Percentiles rank a stretch among this genome's conserved stretches.
phyloP scores from a whole-genome alignment of 2,113 vertebrate species.

The Variabilichromis moorii region DNA sequence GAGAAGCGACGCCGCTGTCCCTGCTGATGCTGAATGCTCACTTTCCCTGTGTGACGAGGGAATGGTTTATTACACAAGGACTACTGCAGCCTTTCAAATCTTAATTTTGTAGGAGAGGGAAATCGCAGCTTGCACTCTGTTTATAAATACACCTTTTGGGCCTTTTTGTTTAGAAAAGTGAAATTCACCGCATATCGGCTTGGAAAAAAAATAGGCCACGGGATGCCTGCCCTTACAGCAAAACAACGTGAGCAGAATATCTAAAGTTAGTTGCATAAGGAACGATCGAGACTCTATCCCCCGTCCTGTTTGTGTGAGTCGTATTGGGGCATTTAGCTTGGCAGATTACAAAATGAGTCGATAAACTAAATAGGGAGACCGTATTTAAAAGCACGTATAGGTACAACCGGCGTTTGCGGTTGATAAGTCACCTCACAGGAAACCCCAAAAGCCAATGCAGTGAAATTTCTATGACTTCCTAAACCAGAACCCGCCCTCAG shows the following conservation, averaged over 20 bases:
- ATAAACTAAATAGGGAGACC: neutral
- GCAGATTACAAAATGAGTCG: neutral
- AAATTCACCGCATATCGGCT: neutral
- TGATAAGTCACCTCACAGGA: conserved; percentile 62
- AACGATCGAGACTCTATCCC: neutral
- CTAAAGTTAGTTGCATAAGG: conserved; percentile 4
- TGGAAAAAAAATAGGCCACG: neutral
- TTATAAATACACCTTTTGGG: neutral
- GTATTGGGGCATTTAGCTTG: neutral
- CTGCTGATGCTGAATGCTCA: conserved; percentile 60
- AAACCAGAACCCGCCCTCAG: conserved; percentile 65
- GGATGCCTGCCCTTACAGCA: neutral
- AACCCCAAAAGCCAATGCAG: conserved; percentile 65
- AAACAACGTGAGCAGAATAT: conserved; percentile 10
- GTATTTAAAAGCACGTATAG: neutral
- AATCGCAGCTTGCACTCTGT: neutral
- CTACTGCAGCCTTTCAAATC: neutral
- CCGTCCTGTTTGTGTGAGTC: neutral
- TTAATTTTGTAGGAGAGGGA: neutral
- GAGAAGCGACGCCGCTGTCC: conserved; percentile 60
- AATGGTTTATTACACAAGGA: neutral
- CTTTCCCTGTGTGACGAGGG: conserved; percentile 20
- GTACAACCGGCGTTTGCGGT: conserved; percentile 18
- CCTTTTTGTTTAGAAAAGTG: neutral
- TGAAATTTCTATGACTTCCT: conserved; percentile 65